These are phyloP conservation scores for Adelphocoris suturalis DNA, from an alignment of 2,888 invertebrate genomes.

Conservation along the genomic window DNA sequence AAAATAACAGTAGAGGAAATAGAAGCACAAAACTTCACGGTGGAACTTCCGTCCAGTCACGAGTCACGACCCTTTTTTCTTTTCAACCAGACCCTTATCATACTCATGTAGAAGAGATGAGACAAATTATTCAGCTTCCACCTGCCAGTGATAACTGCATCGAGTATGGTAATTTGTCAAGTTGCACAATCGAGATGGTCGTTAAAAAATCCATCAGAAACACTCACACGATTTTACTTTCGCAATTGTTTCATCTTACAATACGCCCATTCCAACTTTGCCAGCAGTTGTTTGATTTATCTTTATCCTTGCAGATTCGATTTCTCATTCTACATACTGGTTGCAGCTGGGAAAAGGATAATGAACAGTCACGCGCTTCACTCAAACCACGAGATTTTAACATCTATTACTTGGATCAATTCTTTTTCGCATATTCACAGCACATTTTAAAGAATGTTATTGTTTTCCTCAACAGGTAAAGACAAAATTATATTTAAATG, in stretches of 20 bases:
- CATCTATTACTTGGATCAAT: too few relatives aligned
- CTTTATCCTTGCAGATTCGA: too few relatives aligned
- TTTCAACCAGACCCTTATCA: neutral
- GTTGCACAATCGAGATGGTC: neutral
- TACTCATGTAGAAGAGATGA: neutral
- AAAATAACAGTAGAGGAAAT: conserved; percentile 32
- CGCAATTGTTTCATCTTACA: neutral
- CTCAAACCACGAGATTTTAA: too few relatives aligned
- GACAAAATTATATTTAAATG: too few relatives aligned
- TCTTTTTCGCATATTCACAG: too few relatives aligned
- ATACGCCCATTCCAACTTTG: neutral
- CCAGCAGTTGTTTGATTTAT: neutral
- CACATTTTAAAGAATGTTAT: too few relatives aligned
- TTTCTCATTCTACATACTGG: too few relatives aligned
- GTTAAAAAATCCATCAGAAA: neutral
- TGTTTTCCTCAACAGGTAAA: too few relatives aligned
- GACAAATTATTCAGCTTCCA: conserved; percentile 20
- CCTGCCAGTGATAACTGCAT: neutral
- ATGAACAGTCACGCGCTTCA: too few relatives aligned
- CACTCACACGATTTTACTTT: neutral
- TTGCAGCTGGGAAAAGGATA: too few relatives aligned
- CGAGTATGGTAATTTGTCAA: neutral
- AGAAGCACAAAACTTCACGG: neutral
- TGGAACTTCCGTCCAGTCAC: neutral
- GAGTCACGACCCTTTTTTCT: neutral